These are phyloP conservation scores for Scolopax rusticola DNA, from an alignment of 2,797 vertebrate genomes.

Conservation along the genomic window DNA sequence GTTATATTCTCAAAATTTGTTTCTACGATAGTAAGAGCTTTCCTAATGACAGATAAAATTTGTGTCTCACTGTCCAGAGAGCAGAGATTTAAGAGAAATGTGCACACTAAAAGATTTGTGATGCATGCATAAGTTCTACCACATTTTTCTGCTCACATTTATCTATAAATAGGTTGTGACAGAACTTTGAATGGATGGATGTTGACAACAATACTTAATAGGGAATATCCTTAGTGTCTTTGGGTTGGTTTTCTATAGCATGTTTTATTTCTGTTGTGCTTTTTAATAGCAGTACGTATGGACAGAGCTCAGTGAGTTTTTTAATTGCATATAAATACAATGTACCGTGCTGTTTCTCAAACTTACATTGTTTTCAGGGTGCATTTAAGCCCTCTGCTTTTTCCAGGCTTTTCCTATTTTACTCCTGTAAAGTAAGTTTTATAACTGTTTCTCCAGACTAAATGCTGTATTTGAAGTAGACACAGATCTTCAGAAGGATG, in stretches of 20 bases:
- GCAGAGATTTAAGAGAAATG: background rate
- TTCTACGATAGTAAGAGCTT: background rate
- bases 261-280: background rate
- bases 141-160: background rate
- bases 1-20: background rate
- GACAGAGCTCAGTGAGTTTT: background rate
- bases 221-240: background rate
- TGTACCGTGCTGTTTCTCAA: background rate
- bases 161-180: background rate
- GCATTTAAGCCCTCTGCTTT: background rate
- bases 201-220: background rate
- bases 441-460: slow-evolving; percentile 76
- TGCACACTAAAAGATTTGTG: background rate
- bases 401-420: background rate
- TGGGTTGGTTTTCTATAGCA: background rate
- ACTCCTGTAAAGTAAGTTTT: background rate
- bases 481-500: slow-evolving; percentile 96
- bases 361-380: background rate
- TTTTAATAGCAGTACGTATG: background rate
- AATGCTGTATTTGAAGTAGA: slow-evolving; percentile 94
- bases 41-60: background rate
- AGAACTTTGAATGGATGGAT: background rate
- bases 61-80: background rate
- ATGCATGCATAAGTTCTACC: background rate
- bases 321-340: background rate